Percentiles rank a stretch among this genome's conserved stretches.
Conservation (phyloP, 2,888 invertebrate genomes). For the Dasypolia templi region DNA sequence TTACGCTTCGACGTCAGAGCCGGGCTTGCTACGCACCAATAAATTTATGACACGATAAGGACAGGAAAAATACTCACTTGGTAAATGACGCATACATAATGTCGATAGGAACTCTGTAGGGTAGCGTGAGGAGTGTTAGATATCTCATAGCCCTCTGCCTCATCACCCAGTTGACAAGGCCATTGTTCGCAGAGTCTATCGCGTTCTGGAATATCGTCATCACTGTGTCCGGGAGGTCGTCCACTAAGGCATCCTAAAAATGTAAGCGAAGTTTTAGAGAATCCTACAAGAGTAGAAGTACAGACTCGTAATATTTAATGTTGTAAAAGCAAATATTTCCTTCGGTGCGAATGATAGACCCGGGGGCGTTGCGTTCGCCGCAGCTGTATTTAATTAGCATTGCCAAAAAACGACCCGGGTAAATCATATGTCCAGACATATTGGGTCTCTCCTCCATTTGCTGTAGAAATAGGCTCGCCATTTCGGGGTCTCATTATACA, state of each 20-base stretch:
- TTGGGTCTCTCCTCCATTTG: background rate
- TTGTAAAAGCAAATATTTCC: background rate
- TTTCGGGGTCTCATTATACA: background rate
- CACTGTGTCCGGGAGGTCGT: constrained; percentile 97
- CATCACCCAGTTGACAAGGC: constrained; percentile 97
- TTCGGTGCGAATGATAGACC: background rate
- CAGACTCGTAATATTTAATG: background rate
- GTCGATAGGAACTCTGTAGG: constrained; percentile 97
- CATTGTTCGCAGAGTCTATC: constrained; percentile 97
- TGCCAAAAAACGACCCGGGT: background rate
- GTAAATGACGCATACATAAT: constrained; percentile 96
- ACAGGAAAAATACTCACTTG: constrained; percentile 92
- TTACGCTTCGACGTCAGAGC: background rate
- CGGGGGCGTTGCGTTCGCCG: background rate
- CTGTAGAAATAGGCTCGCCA: background rate
- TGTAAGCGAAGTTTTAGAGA: background rate
- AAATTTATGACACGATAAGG: background rate
- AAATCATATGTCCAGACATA: background rate
- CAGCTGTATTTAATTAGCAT: background rate
- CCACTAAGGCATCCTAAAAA: constrained; percentile 95
- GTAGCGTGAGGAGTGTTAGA: constrained; percentile 94
- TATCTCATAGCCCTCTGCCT: constrained; percentile 95
- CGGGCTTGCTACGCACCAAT: background rate
- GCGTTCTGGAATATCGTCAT: constrained; percentile 97
- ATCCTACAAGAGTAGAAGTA: background rate